Evolutionary conservation across 1,140 invertebrate species (phyloP).

Genomic region (Steinernema khuongi): DNA sequence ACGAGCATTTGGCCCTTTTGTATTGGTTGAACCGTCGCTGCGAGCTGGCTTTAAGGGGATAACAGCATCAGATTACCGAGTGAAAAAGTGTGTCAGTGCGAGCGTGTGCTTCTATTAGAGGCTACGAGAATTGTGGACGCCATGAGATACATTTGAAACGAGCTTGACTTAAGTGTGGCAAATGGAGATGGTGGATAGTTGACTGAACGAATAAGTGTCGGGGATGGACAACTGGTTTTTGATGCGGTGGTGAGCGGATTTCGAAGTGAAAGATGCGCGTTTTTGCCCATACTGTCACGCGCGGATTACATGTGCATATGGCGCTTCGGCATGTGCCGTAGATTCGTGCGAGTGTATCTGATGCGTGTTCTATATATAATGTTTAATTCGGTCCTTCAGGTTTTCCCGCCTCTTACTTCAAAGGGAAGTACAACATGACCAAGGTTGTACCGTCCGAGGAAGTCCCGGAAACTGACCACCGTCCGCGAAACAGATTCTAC

Average conservation of each 20-base stretch:
- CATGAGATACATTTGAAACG: conserved; percentile 8
- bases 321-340: neutral
- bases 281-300: neutral
- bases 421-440: neutral
- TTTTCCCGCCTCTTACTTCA: neutral
- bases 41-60: neutral
- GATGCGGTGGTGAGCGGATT: neutral
- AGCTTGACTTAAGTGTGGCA: conserved; percentile 7
- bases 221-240: conserved; percentile 4
- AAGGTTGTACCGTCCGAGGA: neutral
- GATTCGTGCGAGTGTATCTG: too few species aligned
- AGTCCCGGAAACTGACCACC: neutral
- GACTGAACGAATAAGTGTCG: conserved; percentile 6
- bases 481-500: neutral
- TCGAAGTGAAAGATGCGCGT: neutral
- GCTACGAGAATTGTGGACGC: too few species aligned
- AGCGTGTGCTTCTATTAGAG: neutral
- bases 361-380: neutral
- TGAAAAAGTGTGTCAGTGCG: neutral
- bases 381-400: neutral
- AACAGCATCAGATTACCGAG: conserved; percentile 2
- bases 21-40: neutral
- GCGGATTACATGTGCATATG: conserved; percentile 7
- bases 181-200: neutral
- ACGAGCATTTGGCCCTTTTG: neutral